Evolutionary conservation across 1,140 invertebrate genomes (phyloP), one percentile per base, ranked within the genome.

Genomic region (Nylanderia fulva): DNA sequence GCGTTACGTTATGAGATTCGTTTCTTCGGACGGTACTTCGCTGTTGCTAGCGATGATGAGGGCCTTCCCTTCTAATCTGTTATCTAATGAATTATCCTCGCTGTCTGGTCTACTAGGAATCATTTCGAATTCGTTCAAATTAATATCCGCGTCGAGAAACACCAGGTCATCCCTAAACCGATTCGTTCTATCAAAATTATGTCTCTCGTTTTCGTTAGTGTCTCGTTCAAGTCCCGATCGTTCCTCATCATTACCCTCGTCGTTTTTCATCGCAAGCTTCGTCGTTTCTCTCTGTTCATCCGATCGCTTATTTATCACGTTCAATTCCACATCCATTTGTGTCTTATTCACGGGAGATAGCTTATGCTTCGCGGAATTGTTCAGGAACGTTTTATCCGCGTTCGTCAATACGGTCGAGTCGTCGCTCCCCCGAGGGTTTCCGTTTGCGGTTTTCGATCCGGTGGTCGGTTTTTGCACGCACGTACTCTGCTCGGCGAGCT

Each of bases 81-180:
- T 89, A 15, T 94, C 93, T 18, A 93, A 80, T 7, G 90, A 93
- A 71, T 91, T 92, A 15, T 93, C 90, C n/a, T 93, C 91, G 66
- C 85, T 92, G 7, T 86, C 87, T 0, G 68, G 69, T 2, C 87
- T 89, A 36, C 85, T 91, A 5, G 92, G 86, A 7, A 92, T 88
- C 79, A 93, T 92, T 58, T 94, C 92, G 24, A 93, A 93, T 42
- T 93, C 92, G 18, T 91, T 93, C 7, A 90, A 91, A 82, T 93
- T 93, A 1, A 87, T 86, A 3, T 92, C 84, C 13, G 88, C 58
- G 27, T 89, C 90, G 8, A 92, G 85, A 1, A 90, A 68, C 15
- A 66, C 29, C 45, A 68, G 77, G 39, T 90, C 88, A 21, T 84
- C 54, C 1, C 29, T 87, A 2, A 45, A 42, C 4, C 21, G 33